Evolutionary conservation across 2,888 invertebrate species (phyloP).

Genomic region (Andrena flavipes): DNA sequence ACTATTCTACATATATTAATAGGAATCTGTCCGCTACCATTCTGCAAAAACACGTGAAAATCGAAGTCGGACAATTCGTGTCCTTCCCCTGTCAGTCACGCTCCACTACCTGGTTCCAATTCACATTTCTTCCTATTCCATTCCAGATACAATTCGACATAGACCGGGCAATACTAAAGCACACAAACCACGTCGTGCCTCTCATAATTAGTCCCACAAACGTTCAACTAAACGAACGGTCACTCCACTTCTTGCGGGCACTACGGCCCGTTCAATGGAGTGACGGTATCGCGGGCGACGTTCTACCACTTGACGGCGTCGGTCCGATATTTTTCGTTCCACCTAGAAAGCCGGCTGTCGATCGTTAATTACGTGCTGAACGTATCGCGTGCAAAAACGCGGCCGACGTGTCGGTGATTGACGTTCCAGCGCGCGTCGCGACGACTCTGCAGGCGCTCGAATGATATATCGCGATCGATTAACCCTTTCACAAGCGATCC

Average conservation of each 20-base stretch:
- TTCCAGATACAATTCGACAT: too few species aligned
- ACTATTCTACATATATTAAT: too few species aligned
- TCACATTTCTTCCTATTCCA: too few species aligned
- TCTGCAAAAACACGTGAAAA: too few species aligned
- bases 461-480: conserved; percentile 61
- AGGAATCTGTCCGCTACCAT: too few species aligned
- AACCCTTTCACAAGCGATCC: conserved; percentile 56
- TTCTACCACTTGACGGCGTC: conserved; percentile 13
- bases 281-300: background rate
- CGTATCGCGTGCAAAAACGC: conserved; percentile 21
- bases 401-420: conserved; percentile 48
- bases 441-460: conserved; percentile 28
- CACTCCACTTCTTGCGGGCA: background rate
- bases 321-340: conserved; percentile 20
- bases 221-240: background rate
- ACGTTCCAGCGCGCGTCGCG: conserved; percentile 20
- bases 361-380: conserved; percentile 48
- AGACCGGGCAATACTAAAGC: too few species aligned
- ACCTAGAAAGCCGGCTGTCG: background rate
- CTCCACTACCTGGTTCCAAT: too few species aligned
- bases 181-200: too few species aligned
- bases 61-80: too few species aligned
- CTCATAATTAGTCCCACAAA: background rate
- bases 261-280: background rate
- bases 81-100: too few species aligned